Percentiles rank a stretch among this genome's conserved stretches.
These are phyloP conservation scores for Etheostoma cragini DNA, from an alignment of 2,113 vertebrate genomes.

Conservation along the genomic window DNA sequence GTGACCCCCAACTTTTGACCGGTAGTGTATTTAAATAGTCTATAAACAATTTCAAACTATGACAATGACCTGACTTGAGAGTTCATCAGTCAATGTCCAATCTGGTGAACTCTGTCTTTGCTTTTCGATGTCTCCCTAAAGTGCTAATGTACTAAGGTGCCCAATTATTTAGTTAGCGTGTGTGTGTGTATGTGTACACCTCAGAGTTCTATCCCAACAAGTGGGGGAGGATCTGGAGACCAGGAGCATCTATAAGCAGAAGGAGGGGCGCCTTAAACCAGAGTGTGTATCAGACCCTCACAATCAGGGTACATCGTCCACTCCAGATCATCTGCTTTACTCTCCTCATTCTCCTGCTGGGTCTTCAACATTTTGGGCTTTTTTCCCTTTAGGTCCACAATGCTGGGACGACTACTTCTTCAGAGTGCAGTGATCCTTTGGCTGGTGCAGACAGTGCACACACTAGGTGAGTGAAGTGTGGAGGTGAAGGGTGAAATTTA, in stretches of 20 bases:
- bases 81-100: conserved; percentile 64
- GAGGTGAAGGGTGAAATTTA: background rate
- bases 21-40: background rate
- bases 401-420: conserved; percentile 70
- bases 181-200: conserved; percentile 22
- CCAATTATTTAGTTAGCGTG: conserved; percentile 63
- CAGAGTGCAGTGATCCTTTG: conserved; percentile 71
- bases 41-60: background rate
- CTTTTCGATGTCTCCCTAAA: conserved; percentile 35
- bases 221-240: conserved; percentile 31
- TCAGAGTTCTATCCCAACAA: conserved; percentile 23
- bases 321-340: conserved; percentile 30
- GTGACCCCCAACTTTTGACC: no score
- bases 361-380: conserved; percentile 10
- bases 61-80: background rate
- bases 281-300: conserved; percentile 62
- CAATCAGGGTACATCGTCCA: conserved; percentile 23
- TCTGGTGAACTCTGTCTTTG: conserved; percentile 45
- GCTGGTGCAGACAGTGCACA: conserved; percentile 63
- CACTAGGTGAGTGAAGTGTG: conserved; percentile 60
- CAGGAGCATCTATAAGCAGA: conserved; percentile 13
- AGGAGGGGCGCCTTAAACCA: conserved; percentile 61
- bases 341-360: conserved; percentile 29
- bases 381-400: conserved; percentile 55
- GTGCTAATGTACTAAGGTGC: conserved; percentile 73